phyloP scores from a whole-genome alignment of 2,113 vertebrate genomes.

The Scolopax mira region DNA sequence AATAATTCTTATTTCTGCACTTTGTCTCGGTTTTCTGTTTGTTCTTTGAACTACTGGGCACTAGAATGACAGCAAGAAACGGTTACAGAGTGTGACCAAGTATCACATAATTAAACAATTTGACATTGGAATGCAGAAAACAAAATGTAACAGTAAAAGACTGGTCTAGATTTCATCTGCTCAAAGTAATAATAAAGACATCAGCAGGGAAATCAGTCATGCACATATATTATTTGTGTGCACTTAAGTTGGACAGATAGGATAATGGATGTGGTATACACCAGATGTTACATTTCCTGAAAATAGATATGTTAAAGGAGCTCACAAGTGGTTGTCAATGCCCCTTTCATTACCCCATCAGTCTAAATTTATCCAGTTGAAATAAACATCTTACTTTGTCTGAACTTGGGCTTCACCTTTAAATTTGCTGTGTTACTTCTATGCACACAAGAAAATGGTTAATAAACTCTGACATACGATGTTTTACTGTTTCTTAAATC shows the following conservation, averaged over 20 bases:
- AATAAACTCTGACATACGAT: neutral
- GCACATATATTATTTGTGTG: slow-evolving; percentile 64
- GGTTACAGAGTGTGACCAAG: slow-evolving; percentile 53
- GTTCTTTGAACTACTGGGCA: slow-evolving; percentile 45
- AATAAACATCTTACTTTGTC: slow-evolving; percentile 69
- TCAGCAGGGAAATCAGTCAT: slow-evolving; percentile 77
- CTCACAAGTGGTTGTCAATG: slow-evolving; percentile 76
- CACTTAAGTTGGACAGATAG: slow-evolving; percentile 68
- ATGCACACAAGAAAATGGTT: neutral
- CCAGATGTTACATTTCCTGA: slow-evolving; percentile 92
- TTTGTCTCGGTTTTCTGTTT: neutral
- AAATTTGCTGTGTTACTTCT: neutral
- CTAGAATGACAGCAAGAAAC: slow-evolving; percentile 35
- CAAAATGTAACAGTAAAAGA: slow-evolving; percentile 59
- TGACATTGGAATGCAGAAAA: slow-evolving; percentile 66
- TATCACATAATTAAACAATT: slow-evolving; percentile 65
- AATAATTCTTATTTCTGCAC: neutral
- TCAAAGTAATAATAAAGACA: slow-evolving; percentile 80
- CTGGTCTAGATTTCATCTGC: slow-evolving; percentile 58
- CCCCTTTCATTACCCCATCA: slow-evolving; percentile 85
- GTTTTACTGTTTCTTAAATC: neutral
- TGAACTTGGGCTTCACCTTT: slow-evolving; percentile 62
- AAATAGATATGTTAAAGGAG: slow-evolving; percentile 83
- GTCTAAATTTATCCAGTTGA: slow-evolving; percentile 53
- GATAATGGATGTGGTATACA: slow-evolving; percentile 69